phyloP scores from a whole-genome alignment of 2,797 vertebrate genomes.

The Ctenopoma multispine region DNA sequence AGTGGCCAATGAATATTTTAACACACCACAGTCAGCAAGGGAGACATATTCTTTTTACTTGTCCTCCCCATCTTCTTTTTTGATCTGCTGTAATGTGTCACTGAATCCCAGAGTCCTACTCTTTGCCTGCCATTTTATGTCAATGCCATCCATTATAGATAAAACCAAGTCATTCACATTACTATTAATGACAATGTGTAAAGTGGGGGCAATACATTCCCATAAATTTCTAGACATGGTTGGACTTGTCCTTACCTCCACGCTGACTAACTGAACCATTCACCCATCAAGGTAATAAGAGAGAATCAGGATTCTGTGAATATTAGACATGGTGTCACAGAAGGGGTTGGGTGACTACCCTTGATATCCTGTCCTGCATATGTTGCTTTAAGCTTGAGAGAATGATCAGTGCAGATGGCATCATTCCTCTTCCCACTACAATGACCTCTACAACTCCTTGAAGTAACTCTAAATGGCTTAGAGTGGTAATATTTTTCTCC shows the following conservation, averaged over 20 bases:
- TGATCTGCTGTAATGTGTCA: conserved; percentile 63
- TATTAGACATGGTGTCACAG: conserved; percentile 63
- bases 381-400: conserved; percentile 70
- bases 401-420: conserved; percentile 62
- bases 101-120: conserved; percentile 72
- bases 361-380: conserved; percentile 71
- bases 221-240: conserved; percentile 69
- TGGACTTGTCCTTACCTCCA: conserved; percentile 60
- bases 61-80: conserved; percentile 57
- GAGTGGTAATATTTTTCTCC: conserved; percentile 71
- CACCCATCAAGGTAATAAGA: conserved; percentile 72
- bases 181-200: conserved; percentile 78
- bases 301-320: conserved; percentile 69
- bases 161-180: conserved; percentile 75
- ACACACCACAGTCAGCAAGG: conserved; percentile 46
- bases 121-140: conserved; percentile 66
- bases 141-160: conserved; percentile 75
- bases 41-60: conserved; percentile 60
- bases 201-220: conserved; percentile 65
- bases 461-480: conserved; percentile 79
- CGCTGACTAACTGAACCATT: conserved; percentile 61
- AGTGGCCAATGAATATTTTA: conserved; percentile 78
- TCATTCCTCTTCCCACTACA: conserved; percentile 64
- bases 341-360: conserved; percentile 61
- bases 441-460: conserved; percentile 77